Evolutionary conservation across 2,888 invertebrate genomes (phyloP), one percentile per base, ranked within the genome.

Genomic region (Odontocerum albicorne): DNA sequence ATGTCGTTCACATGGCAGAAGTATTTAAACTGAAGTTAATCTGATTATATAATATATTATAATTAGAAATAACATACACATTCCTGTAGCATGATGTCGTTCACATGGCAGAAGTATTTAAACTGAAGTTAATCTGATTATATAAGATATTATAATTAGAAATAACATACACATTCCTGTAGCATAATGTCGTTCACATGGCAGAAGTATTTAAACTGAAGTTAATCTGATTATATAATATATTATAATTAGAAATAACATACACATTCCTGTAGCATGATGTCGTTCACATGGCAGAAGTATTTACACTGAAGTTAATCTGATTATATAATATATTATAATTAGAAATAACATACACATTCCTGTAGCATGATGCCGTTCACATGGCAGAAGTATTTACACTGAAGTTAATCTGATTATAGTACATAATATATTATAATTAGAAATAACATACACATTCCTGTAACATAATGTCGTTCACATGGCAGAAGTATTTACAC

Each of bases 181-280:
- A 53, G 33, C 21, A 35, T 12, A 19, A 57, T 27, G 20, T 57
- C 57, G 4, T 53, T 19, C 1, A 57, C 31, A 13, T 35, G 20
- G 6, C 33, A 13, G 32, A 75, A 69, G 15, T 70, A 66, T 65
- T 79, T 82, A 64, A 81, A n/a, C n/a, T n/a, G n/a, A 27, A 27
- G 4, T 4, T 7, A 27, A 10, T 27, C 4, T 7, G 27, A 7
- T 10, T 7, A 10, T 10, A 27, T 10, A 27, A 10, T 27, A 27
- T 27, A 10, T 27, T 7, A 7, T 4, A 7, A 27, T 4, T 27
- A 7, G 10, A 27, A 27, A 7, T 4, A 27, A 27, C 10, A 10
- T 27, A 27, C 27, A 27, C 27, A 27, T 27, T 27, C 6, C 10
- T 27, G 10, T 27, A 10, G 10, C 6, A 7, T 27, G 27, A 4